phyloP scores from a whole-genome alignment of 1,140 invertebrate genomes.

The Tribolium castaneum region DNA sequence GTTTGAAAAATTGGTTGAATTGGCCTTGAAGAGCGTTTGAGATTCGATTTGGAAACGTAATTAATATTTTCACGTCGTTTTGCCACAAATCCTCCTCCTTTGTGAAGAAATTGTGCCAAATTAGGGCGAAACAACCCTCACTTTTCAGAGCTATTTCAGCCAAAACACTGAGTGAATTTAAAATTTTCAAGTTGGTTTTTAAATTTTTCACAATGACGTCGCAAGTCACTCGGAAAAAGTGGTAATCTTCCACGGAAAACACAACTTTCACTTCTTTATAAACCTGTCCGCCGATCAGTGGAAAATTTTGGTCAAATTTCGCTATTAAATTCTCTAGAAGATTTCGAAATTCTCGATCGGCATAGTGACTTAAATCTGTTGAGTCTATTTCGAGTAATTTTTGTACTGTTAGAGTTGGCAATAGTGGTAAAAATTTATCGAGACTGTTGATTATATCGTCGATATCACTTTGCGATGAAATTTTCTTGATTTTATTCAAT shows the following conservation, averaged over 20 bases:
- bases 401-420: conserved; percentile 74
- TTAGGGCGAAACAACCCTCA: conserved; percentile 68
- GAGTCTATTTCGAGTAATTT: conserved; percentile 67
- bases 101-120: conserved; percentile 60
- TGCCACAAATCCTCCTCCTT: conserved; percentile 65
- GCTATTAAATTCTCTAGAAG: conserved; percentile 64
- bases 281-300: conserved; percentile 61
- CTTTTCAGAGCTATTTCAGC: conserved; percentile 67
- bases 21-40: conserved; percentile 73
- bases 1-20: conserved; percentile 69
- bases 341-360: conserved; percentile 62
- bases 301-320: conserved; percentile 69
- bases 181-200: conserved; percentile 60
- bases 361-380: conserved; percentile 61
- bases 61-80: conserved; percentile 70
- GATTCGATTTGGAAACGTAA: conserved; percentile 74
- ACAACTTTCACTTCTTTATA: conserved; percentile 62
- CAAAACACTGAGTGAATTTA: conserved; percentile 45
- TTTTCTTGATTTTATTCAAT: conserved; percentile 61
- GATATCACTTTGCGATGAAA: conserved; percentile 65
- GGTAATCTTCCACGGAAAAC: conserved; percentile 68
- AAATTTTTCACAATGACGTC: conserved; percentile 64
- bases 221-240: conserved; percentile 67
- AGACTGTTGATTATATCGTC: conserved; percentile 56
- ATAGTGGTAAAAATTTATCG: conserved; percentile 55